phyloP scores from a whole-genome alignment of 2,113 vertebrate genomes.

The Cyanoliseus patagonus region DNA sequence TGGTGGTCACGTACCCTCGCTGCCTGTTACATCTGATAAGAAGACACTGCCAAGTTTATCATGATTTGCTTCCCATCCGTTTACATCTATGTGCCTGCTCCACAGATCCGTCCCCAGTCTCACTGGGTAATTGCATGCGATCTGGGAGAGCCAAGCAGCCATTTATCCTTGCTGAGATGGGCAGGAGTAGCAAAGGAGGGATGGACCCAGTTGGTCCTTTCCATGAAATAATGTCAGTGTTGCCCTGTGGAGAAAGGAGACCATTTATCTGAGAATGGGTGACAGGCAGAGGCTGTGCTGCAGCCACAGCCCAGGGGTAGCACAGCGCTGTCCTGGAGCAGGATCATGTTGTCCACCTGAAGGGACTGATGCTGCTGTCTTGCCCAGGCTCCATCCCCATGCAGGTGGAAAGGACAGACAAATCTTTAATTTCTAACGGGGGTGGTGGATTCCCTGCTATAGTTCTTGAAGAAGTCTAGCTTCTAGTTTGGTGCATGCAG shows the following conservation, averaged over 20 bases:
- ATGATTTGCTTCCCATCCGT: background rate
- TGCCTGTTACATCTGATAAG: background rate
- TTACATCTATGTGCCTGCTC: background rate
- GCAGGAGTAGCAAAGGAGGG: background rate
- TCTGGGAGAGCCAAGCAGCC: background rate
- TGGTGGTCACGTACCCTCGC: rapidly evolving
- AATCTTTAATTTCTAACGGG: rapidly evolving
- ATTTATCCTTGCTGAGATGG: rapidly evolving
- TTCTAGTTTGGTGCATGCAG: background rate
- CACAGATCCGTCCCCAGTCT: too few species aligned
- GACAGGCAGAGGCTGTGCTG: background rate
- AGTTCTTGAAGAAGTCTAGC: background rate
- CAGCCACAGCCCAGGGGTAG: background rate
- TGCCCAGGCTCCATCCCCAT: rapidly evolving
- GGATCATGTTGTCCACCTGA: rapidly evolving
- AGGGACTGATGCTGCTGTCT: background rate
- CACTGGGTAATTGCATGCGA: background rate
- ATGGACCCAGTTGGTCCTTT: background rate
- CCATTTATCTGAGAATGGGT: rapidly evolving
- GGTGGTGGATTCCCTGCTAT: background rate
- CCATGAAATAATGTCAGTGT: rapidly evolving
- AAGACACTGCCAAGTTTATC: background rate
- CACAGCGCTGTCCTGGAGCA: rapidly evolving
- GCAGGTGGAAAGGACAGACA: rapidly evolving
- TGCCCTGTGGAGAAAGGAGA: background rate